phyloP scores from a whole-genome alignment of 1,140 invertebrate genomes.

The Drosophila kurseongensis region DNA sequence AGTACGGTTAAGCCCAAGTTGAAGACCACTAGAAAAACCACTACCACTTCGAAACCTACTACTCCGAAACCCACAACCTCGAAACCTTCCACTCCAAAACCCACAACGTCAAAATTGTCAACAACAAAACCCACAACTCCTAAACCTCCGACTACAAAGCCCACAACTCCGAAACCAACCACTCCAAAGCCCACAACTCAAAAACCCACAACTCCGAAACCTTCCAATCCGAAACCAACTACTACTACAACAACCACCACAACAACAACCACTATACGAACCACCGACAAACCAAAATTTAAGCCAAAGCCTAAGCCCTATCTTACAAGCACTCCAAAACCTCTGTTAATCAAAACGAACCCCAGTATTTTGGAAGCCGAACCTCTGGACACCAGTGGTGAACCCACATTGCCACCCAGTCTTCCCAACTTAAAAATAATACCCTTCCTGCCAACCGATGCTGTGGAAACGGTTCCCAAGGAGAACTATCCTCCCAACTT shows the following conservation, averaged over 20 bases:
- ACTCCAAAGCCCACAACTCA: constrained; percentile 8
- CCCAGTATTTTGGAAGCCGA: constrained; percentile 84
- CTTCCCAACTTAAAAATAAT: constrained; percentile 91
- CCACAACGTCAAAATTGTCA: constrained; percentile 13
- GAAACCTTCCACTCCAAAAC: constrained; percentile 1
- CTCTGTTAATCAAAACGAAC: constrained; percentile 79
- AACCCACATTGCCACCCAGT: constrained; percentile 87
- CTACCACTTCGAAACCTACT: constrained; percentile 25
- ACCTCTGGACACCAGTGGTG: constrained; percentile 72
- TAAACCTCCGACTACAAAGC: constrained; percentile 2
- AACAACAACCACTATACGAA: constrained; percentile 10
- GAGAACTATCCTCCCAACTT: constrained; percentile 17
- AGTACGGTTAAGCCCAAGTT: constrained; percentile 28
- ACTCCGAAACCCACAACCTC: constrained; percentile 2
- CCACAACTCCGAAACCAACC: constrained; percentile 2
- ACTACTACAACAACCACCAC: constrained; percentile 18
- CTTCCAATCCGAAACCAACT: constrained; percentile 18
- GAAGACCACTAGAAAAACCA: constrained; percentile 33
- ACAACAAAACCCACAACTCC: constrained; percentile 20
- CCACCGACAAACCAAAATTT: constrained; percentile 29
- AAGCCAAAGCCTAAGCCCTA: constrained; percentile 33
- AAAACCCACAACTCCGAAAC: constrained; percentile 11
- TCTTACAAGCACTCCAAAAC: constrained; percentile 46
- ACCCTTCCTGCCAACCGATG: constrained; percentile 90
- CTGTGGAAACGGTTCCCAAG: constrained; percentile 85